Evolutionary conservation across 1,140 invertebrate genomes (phyloP).

Genomic region (Trichonephila inaurata): DNA sequence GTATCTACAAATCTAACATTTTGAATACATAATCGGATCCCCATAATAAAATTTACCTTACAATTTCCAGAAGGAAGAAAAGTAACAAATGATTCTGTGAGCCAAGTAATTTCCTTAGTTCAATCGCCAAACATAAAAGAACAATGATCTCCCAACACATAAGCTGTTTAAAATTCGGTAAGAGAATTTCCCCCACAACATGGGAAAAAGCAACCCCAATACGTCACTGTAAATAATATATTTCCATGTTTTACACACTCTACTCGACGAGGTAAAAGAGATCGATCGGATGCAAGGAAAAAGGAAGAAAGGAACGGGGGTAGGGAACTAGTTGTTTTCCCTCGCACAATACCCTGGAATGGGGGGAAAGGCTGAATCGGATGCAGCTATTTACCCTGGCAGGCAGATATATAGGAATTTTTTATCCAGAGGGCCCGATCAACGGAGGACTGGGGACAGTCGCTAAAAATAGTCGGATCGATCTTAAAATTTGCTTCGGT

Average conservation of each 20-base stretch:
- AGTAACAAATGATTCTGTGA: neutral
- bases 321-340: conserved; percentile 63
- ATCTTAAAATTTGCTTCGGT: conserved; percentile 67
- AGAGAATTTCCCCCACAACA: neutral
- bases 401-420: conserved; percentile 52
- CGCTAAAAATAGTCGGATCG: conserved; percentile 69
- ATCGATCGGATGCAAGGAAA: conserved; percentile 52
- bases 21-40: neutral
- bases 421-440: conserved; percentile 10
- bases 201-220: conserved; percentile 5
- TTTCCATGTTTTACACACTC: conserved; percentile 39
- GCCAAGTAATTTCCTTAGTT: neutral
- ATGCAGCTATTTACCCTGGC: conserved; percentile 66
- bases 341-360: conserved; percentile 16
- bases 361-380: conserved; percentile 10
- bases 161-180: conserved; percentile 1
- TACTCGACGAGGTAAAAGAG: neutral
- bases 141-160: neutral
- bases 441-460: conserved; percentile 31
- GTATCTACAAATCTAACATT: neutral
- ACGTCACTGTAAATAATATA: conserved; percentile 22
- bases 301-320: neutral
- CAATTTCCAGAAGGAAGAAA: neutral
- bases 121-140: neutral
- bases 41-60: neutral